Base-by-base conservation (phyloP, 2,888 invertebrate species). In the Nomada fucata region DNA sequence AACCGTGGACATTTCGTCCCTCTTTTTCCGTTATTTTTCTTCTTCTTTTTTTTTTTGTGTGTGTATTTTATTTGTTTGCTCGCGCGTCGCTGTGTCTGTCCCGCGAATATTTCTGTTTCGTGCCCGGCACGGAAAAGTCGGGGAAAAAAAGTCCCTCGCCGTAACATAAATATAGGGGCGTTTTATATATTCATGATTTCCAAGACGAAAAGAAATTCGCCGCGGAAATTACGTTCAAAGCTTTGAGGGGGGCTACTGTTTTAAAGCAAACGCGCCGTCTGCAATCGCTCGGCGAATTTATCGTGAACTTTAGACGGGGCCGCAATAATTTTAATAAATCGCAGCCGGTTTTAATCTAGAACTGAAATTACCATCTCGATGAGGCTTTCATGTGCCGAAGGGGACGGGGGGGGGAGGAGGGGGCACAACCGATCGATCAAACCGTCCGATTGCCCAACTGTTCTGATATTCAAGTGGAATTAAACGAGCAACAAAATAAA, bases 321-420 rank as follows among this genome's bases (percentile, higher is more conserved):
- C 42, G 26, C 44, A 13, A 69, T 69, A 69, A 69, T 69, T 57
- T 69, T 68, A 68, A 68, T 55, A 55, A 68, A 55, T 55, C 55
- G 55, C 15, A 18, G 10, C 23, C 55, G 18, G 55, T 69, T 69
- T 47, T 57, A 59, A 69, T 47, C 20, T n/a, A 9, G 44, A 59
- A 29, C 13, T 29, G 59, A 47, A 47, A 70, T 70, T 70, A n/a
- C 29, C 20, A 29, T 47, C 47, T 57, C 47, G 59, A 29, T 5
- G 57, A n/a, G 20, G 53, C 68, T n/a, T n/a, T 0, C 15, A 1
- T 23, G 10, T 0, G 2, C 15, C 0, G 29, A 57, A 59, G 26
- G 47, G 23, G 23, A 23, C 0, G 23, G 23, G 23, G 23, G 23
- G 0, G 23, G 23, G 23, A 23, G 23, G 23, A n/a, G n/a, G 20